Evolutionary conservation across 2,888 invertebrate species (phyloP).

Genomic region (Dynastes grantii): DNA sequence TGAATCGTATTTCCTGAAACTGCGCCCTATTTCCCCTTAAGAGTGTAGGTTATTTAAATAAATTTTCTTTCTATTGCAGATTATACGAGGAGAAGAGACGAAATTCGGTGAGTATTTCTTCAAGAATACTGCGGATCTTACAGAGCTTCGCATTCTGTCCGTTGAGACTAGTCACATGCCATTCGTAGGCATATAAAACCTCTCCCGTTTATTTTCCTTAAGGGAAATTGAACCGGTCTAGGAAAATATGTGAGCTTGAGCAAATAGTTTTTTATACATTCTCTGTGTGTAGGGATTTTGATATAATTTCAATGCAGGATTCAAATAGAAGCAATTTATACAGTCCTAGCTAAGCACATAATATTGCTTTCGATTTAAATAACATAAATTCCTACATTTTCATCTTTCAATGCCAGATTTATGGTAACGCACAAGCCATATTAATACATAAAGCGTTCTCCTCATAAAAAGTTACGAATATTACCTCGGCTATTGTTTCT

Average conservation of each 20-base stretch:
- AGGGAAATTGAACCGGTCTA: constrained; percentile 43
- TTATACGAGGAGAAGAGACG: constrained; percentile 19
- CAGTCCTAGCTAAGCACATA: neutral
- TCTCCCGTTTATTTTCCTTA: constrained; percentile 46
- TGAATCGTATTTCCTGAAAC: neutral
- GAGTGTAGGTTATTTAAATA: constrained; percentile 35
- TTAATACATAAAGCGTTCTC: too few species aligned
- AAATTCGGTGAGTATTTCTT: constrained; percentile 44
- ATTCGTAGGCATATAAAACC: constrained; percentile 44
- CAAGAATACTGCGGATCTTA: constrained; percentile 35
- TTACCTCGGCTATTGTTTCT: too few species aligned
- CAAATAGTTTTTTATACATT: constrained; percentile 32
- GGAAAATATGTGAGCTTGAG: constrained; percentile 27
- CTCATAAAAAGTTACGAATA: too few species aligned
- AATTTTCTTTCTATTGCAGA: constrained; percentile 43
- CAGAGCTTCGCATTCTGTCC: constrained; percentile 26
- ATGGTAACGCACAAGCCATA: too few species aligned
- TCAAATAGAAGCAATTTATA: neutral
- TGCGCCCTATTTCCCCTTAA: neutral
- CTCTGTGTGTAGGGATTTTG: neutral
- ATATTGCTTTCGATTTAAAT: neutral
- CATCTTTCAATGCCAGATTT: too few species aligned
- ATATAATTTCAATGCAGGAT: constrained; percentile 12
- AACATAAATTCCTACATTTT: too few species aligned
- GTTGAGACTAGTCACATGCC: constrained; percentile 36